Conservation (phyloP, 2,113 vertebrate genomes). For the Dipodomys spectabilis region DNA sequence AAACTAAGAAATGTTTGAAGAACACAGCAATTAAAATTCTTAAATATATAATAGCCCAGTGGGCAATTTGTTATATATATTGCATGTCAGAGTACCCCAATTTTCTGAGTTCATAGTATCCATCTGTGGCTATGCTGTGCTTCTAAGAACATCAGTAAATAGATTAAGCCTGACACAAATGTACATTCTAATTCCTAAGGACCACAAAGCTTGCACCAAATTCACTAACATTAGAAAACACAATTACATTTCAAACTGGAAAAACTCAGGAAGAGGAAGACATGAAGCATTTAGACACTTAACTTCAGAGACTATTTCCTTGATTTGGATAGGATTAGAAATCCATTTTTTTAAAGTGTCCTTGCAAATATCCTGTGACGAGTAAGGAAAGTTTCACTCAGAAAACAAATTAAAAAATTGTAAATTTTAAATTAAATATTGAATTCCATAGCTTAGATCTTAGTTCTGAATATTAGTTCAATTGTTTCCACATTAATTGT, state of each 20-base stretch:
- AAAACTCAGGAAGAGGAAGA: constrained; percentile 10
- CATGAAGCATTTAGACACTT: not conserved
- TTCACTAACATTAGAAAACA: constrained; percentile 21
- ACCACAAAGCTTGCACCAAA: not conserved
- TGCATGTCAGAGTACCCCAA: constrained; percentile 58
- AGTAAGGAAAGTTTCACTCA: not conserved
- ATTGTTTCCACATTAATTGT: not conserved
- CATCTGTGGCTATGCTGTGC: constrained; percentile 61
- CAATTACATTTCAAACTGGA: constrained; percentile 37
- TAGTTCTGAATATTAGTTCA: not conserved
- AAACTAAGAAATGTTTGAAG: constrained; percentile 80
- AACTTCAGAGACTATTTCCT: not conserved
- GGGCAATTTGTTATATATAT: constrained; percentile 74
- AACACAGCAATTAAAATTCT: constrained; percentile 81
- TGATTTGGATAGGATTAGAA: constrained; percentile 8
- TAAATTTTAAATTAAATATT: constrained; percentile 2
- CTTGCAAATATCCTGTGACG: not conserved
- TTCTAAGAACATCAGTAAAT: constrained; percentile 69
- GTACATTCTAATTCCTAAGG: constrained; percentile 63
- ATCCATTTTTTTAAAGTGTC: not conserved
- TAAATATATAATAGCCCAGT: constrained; percentile 73
- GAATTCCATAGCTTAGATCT: not conserved
- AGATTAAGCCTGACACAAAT: constrained; percentile 65
- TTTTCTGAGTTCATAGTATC: constrained; percentile 69
- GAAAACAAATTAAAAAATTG: not conserved